Evolutionary conservation across 2,113 vertebrate species (phyloP).

Genomic region (Oncorhynchus gorbuscha): DNA sequence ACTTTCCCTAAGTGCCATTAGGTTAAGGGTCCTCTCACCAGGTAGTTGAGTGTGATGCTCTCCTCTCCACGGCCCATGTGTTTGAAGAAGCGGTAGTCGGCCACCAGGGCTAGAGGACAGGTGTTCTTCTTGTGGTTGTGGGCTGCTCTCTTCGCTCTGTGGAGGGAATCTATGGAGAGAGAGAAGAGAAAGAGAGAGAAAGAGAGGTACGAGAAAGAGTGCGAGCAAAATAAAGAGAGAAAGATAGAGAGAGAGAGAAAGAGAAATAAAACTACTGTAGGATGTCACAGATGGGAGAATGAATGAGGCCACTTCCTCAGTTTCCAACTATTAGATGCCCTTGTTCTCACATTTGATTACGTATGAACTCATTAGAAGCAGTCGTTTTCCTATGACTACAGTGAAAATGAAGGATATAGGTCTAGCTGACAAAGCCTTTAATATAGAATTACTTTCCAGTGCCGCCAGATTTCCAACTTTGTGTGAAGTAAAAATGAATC

Average conservation of each 20-base stretch:
- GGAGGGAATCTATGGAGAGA: slow-evolving; percentile 52
- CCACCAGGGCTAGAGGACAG: slow-evolving; percentile 90
- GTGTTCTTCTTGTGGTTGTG: slow-evolving; percentile 86
- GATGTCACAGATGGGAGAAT: neutral
- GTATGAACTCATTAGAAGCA: too few relatives aligned
- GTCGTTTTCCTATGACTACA: too few relatives aligned
- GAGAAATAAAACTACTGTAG: neutral
- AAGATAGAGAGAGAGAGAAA: neutral
- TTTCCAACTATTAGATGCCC: too few relatives aligned
- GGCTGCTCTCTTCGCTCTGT: slow-evolving; percentile 75
- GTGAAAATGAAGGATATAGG: too few relatives aligned
- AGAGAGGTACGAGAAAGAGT: too few relatives aligned
- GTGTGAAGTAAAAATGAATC: too few relatives aligned
- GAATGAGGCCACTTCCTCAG: too few relatives aligned
- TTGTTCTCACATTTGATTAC: neutral
- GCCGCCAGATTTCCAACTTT: too few relatives aligned
- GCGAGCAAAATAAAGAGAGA: too few relatives aligned
- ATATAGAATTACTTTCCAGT: too few relatives aligned
- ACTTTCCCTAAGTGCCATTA: neutral
- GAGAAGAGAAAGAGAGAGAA: too few relatives aligned
- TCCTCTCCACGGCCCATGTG: slow-evolving; percentile 94
- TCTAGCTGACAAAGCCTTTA: too few relatives aligned
- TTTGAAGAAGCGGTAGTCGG: slow-evolving; percentile 92
- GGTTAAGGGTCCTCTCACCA: slow-evolving; percentile 70
- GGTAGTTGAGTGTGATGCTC: slow-evolving; percentile 94